Evolutionary conservation across 2,113 vertebrate genomes (phyloP), one percentile per base, ranked within the genome.

Genomic region (Dicerorhinus sumatrensis): DNA sequence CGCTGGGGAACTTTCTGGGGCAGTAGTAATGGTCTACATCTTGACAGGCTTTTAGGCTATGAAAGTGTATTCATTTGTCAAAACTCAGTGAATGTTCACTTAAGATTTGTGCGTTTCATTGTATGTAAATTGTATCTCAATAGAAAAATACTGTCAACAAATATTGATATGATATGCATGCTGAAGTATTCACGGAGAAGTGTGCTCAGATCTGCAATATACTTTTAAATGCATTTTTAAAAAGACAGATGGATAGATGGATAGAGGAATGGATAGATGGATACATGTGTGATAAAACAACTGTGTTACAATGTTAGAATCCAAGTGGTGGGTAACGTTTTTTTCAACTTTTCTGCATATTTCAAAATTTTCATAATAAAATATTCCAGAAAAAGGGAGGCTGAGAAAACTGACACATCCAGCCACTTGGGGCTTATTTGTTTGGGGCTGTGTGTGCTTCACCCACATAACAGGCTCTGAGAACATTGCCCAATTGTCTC

Each of bases 321-420:
- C 31, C 91, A 65, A 46, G 29, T 72, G 29, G 5, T 33, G 6
- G 10, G 21, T 70, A 86, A 27, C 0, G 8, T 46, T 70, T n/a
- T 54, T 86, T 86, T 89, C 33, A 56, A 33, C 3, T 60, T 90
- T 29, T 54, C 8, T 67, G 36, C 23, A 21, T 67, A 62, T 51
- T 76, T 94, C 46, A 93, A 94, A 62, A 27, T 84, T 93, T 97
- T 60, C 39, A 25, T 63, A 77, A 39, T 88, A 93, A 94, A 82
- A 60, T 83, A 58, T 91, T 81, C 36, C 36, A 69, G 25, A 31
- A 91, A 65, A 96, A 76, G 62, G 20, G 60, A 91, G 17, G 6
- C 39, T 87, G 62, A 46, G 27, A 94, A 90, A 94, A 72, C 36
- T 51, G 92, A 48, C 29, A 90, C 46, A 31, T 77, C 48, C 31